Evolutionary conservation across 2,113 vertebrate species (phyloP).

Genomic region (Benitochromis conjunctus): DNA sequence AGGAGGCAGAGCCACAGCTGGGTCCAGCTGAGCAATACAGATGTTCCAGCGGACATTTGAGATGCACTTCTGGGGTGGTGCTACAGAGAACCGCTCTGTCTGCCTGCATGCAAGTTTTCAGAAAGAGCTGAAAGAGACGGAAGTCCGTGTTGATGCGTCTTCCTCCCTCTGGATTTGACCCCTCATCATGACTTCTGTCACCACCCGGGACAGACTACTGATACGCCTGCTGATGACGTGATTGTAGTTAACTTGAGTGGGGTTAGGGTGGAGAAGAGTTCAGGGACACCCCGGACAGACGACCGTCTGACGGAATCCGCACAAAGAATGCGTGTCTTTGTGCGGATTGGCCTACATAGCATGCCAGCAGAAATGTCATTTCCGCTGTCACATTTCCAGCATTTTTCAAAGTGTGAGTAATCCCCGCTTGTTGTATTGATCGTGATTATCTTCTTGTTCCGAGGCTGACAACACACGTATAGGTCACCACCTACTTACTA

Average conservation of each 20-base stretch:
- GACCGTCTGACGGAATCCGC: accelerated
- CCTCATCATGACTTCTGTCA: not conserved
- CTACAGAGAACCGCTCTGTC: not conserved
- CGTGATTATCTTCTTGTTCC: not conserved
- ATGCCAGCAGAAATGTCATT: not conserved
- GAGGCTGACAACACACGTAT: not conserved
- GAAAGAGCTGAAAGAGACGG: not conserved
- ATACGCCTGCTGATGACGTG: not conserved
- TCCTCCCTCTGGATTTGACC: not conserved
- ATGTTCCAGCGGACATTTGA: not conserved
- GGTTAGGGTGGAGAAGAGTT: accelerated
- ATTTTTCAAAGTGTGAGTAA: accelerated
- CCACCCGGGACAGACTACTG: not conserved
- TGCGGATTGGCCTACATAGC: accelerated
- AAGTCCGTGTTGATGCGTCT: accelerated
- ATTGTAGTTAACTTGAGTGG: not conserved
- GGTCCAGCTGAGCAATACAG: not conserved
- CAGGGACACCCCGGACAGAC: accelerated
- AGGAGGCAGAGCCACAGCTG: not conserved
- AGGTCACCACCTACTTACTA: not conserved
- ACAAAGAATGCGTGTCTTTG: not conserved
- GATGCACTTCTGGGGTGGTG: not conserved
- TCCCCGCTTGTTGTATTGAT: not conserved
- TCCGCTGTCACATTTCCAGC: not conserved
- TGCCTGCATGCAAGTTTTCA: not conserved